These are phyloP conservation scores for Arvicanthis niloticus DNA, from an alignment of 2,113 vertebrate species.

Conservation along the genomic window DNA sequence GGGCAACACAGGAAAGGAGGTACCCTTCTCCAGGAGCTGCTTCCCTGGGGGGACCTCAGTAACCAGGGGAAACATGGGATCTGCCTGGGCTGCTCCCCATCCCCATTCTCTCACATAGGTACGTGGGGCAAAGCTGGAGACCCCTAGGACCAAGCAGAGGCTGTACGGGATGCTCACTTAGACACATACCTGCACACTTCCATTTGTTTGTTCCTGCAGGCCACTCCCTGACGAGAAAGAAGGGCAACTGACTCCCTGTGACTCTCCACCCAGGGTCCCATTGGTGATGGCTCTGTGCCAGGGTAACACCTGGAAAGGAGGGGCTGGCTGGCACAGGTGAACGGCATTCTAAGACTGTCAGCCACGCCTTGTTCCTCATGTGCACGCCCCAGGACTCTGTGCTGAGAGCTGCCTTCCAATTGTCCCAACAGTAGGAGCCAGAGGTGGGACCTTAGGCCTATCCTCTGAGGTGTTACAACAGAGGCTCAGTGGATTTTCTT, in stretches of 20 bases:
- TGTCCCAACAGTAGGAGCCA: background rate
- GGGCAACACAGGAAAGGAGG: background rate
- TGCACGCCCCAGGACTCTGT: background rate
- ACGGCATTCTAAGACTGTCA: background rate
- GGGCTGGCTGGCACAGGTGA: background rate
- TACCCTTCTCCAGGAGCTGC: background rate
- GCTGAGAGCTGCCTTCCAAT: background rate
- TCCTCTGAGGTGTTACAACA: background rate
- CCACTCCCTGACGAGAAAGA: background rate
- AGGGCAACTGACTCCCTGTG: background rate
- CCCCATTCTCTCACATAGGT: no score
- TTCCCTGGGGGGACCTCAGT: background rate
- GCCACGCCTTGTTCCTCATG: background rate
- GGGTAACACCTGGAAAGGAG: background rate
- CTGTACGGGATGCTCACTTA: no score
- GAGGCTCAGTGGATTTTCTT: background rate
- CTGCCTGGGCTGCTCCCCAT: no score
- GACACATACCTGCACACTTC: background rate
- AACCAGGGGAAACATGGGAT: background rate
- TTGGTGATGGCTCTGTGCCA: background rate
- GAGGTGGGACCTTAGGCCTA: background rate
- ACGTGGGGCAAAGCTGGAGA: background rate
- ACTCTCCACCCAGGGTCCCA: background rate
- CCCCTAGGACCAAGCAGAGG: background rate
- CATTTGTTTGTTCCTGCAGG: background rate